phyloP scores from a whole-genome alignment of 2,888 invertebrate species.

The Nephrocerus scutellatus region DNA sequence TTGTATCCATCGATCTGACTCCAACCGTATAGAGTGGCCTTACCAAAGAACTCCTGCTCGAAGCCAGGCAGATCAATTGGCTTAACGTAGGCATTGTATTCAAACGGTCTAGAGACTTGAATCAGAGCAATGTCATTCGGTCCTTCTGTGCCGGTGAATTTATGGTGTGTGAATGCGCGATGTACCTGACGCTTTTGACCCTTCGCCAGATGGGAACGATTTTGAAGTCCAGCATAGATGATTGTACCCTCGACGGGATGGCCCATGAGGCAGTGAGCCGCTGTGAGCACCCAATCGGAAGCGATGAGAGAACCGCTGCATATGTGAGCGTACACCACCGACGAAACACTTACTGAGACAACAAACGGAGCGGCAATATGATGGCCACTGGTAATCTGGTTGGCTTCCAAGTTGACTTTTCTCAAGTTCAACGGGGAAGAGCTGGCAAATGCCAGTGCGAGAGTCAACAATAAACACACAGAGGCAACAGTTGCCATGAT shows the following conservation, averaged over 20 bases:
- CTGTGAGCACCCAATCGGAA: constrained; percentile 45
- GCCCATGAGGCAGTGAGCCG: constrained; percentile 36
- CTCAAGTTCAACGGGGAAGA: not conserved
- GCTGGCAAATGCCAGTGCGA: not conserved
- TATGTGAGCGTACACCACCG: constrained; percentile 35
- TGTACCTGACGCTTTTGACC: constrained; percentile 36
- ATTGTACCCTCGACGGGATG: constrained; percentile 27
- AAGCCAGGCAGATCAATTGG: constrained; percentile 41
- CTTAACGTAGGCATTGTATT: constrained; percentile 35
- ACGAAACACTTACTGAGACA: constrained; percentile 32
- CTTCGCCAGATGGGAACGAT: constrained; percentile 25
- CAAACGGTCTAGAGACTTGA: constrained; percentile 32
- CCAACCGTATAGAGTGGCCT: constrained; percentile 33
- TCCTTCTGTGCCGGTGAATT: constrained; percentile 42
- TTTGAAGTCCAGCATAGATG: constrained; percentile 33
- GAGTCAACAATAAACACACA: not conserved
- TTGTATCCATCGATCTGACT: constrained; percentile 28
- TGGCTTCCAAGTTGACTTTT: not conserved
- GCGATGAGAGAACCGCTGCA: constrained; percentile 49
- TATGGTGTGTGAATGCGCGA: constrained; percentile 37
- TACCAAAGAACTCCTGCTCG: constrained; percentile 26
- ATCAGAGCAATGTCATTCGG: constrained; percentile 54
- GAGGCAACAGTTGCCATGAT: too few species aligned
- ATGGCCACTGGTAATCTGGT: not conserved
- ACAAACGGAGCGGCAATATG: constrained; percentile 32